Evolutionary conservation across 2,888 invertebrate genomes (phyloP), one percentile per base, ranked within the genome.

Genomic region (Falcaria lacertinaria): DNA sequence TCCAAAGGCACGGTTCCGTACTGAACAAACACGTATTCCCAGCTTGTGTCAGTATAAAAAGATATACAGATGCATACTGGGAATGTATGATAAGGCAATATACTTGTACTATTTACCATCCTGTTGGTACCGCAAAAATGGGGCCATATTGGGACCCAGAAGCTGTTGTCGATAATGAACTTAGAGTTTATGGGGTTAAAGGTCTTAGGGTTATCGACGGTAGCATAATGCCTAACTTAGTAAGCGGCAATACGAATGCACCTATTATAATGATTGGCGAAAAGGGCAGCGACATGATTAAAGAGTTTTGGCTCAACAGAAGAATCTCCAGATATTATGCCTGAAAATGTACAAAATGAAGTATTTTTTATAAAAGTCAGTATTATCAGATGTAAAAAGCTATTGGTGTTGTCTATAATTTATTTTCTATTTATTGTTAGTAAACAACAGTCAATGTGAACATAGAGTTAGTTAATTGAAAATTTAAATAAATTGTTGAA

Each of bases 241-340:
- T 96, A 0, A 95, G 95, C 54, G 96, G 95, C 0, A 96, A 96
- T 56, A 96, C 96, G 0, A 96, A 96, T 64, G 96, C 95, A 0
- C 96, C 96, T 0, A 92, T 92, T 0, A 96, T 97, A 22, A 97
- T 97, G 97, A 94, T 97, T 37, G 97, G 93, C 0, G 97, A 97
- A 71, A 97, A 97, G 73, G 96, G 95, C 0, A 91, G 96, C 7
- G 96, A 97, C 67, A 91, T 97, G 91, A 94, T 97, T 39, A 96
- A 96, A 70, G 93, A 95, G 56, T 94, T 91, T 68, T 96, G 96
- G 96, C 77, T 94, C 44, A 93, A 92, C 53, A 86, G 91, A 50
- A 74, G 89, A 65, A 86, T 64, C 40, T 86, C 86, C 5, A 75
- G 83, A 58, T 86, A 86, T 56, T 88, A 87, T 46, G 70, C 72